Evolutionary conservation across 1,140 invertebrate species (phyloP), one percentile per base, ranked within the genome.

Genomic region (Rhyzopertha dominica): DNA sequence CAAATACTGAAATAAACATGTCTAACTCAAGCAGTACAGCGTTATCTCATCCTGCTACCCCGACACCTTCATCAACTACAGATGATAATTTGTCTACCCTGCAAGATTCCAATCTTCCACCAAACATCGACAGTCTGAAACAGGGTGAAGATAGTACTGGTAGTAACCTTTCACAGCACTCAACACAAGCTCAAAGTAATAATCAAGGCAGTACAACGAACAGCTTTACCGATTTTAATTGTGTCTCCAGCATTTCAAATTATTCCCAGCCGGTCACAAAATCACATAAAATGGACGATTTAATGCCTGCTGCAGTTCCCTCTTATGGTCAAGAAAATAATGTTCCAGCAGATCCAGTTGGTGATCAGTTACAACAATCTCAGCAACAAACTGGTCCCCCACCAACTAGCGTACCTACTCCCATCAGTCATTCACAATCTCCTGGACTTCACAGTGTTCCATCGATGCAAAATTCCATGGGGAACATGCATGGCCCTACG

Each of bases 21-120:
- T 51, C 50, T 39, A 55, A 40, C 12, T 56, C 53, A 32, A 55
- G 49, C 56, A 53, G 31, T 16, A 49, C 58, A 16, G 56, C 62
- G 26, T 65, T 65, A 46, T 65, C 62, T n/a, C 66, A 67, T 56
- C 65, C 64, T 34, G 57, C 67, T 7, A 67, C 67, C 12, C 63
- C 64, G 8, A 66, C 62, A 28, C 65, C 64, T n/a, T 63, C 65
- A 17, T 65, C 62, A 18, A 68, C 66, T 7, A 66, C 66, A 14
- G 66, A 68, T 50, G 66, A 68, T 40, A 58, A 60, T 51, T 45
- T 61, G 30, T 55, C 56, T 20, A 61, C 49, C 34, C 63, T 58
- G 32, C 62, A 60, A 54, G 62, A 65, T 19, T 40, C 47, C 17
- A 57, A 54, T 60, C 56, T 63, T 56, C 62, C 61, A 22, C 43